These are phyloP conservation scores for Intoshia linei DNA, from an alignment of 1,140 invertebrate genomes.

Conservation along the genomic window DNA sequence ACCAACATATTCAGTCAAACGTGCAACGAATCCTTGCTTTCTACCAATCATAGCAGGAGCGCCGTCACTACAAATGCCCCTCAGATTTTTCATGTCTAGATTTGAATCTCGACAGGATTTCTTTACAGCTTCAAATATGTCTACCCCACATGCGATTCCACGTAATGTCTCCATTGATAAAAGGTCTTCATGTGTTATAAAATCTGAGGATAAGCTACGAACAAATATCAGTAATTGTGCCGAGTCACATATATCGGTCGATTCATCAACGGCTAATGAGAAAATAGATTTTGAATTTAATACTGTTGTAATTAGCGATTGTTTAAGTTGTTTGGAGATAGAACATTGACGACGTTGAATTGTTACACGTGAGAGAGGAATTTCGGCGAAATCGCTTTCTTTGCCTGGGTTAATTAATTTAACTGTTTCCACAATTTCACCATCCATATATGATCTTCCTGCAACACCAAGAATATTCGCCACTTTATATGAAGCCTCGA, in stretches of 20 bases:
- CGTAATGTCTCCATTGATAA: conserved; percentile 6
- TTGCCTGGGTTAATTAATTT: not conserved
- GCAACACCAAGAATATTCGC: conserved; percentile 1
- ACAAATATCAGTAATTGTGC: conserved; percentile 6
- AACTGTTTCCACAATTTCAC: not conserved
- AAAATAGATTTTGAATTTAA: no score
- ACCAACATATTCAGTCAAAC: no score
- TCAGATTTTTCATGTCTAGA: no score
- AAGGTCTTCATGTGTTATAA: conserved; percentile 8
- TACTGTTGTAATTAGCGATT: no score
- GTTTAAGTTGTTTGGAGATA: not conserved
- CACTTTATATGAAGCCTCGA: not conserved
- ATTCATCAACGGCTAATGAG: conserved; percentile 7
- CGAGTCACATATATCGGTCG: conserved; percentile 4
- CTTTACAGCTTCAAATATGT: no score
- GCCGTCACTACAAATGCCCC: no score
- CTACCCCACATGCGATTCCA: no score
- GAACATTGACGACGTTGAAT: not conserved
- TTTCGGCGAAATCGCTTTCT: not conserved
- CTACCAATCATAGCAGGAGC: no score
- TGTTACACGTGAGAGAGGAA: not conserved
- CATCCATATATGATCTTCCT: not conserved
- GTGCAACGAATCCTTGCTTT: no score
- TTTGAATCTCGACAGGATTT: no score
- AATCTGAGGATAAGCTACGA: conserved; percentile 5